Evolutionary conservation across 2,113 vertebrate genomes (phyloP), one percentile per base, ranked within the genome.

Genomic region (Bambusicola thoracicus): DNA sequence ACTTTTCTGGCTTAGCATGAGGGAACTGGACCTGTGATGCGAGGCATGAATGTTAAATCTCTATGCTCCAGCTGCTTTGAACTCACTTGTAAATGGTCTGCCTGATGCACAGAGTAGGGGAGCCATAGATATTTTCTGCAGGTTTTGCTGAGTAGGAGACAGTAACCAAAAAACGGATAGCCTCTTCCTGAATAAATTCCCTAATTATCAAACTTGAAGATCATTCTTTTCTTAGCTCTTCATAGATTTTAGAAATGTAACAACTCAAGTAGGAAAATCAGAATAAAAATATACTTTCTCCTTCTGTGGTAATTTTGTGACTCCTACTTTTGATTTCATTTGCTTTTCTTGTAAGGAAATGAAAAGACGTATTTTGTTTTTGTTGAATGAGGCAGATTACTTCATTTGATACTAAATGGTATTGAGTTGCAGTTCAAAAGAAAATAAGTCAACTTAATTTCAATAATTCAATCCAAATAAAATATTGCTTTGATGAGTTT

Each of bases 271-370:
- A 53, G 8, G 36, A 77, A 43, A 56, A 18, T n/a, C 24, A 49
- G 24, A 44, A n/a, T 58, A 30, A 75, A 92, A 68, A 63, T 7
- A 30, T 59, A 11, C 40, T 41, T 78, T 48, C 3, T 11, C 14
- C 3, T 67, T 77, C 40, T 72, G 25, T 67, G 43, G 49, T 48
- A 34, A 46, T 85, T 63, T 80, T 46, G 27, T 38, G 46, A 89
- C 9, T 85, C 69, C 24, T 58, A 10, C 15, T 43, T 75, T 55
- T 69, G n/a, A 38, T 51, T 69, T 56, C 32, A 16, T 69, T 56
- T 58, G 10, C 16, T 74, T 74, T 63, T 75, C n/a, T 75, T 75
- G 34, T 56, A 63, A 63, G 80, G 48, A 89, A 92, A 80, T 75
- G 14, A 79, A 94, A 88, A 62, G 0, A 13, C 8, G 10, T 30